Conservation (phyloP, 2,888 invertebrate genomes). For the Andrena bucephala region DNA sequence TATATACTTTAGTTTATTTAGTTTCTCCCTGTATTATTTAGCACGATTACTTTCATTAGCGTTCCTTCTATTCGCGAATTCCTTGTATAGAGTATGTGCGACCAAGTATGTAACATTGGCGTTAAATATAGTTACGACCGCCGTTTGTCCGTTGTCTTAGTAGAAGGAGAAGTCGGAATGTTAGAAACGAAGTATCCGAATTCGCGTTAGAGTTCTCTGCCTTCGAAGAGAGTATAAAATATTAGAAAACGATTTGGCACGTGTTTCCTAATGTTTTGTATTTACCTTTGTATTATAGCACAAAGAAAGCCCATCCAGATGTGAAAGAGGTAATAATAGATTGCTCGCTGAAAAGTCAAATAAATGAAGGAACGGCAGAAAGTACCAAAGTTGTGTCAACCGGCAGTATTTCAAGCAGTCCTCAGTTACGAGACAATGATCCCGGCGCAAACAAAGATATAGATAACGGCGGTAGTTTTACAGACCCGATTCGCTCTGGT, state of each 20-base stretch:
- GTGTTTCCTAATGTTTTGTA: constrained; percentile 2
- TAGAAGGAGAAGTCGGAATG: not conserved
- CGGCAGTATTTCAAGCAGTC: constrained; percentile 9
- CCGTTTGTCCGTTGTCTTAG: not conserved
- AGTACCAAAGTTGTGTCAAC: constrained; percentile 18
- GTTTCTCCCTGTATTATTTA: constrained; percentile 21
- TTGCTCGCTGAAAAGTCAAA: not conserved
- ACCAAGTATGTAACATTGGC: not conserved
- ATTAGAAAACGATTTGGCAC: not conserved
- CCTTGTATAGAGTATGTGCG: not conserved
- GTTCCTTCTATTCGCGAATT: not conserved
- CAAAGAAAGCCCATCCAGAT: constrained; percentile 24
- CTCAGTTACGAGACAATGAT: constrained; percentile 23
- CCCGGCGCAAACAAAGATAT: not conserved
- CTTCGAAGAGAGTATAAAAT: constrained; percentile 1
- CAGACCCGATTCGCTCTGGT: constrained; percentile 6
- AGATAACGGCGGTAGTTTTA: constrained; percentile 22
- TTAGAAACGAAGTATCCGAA: not conserved
- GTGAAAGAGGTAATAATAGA: constrained; percentile 10
- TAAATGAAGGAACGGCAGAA: constrained; percentile 37
- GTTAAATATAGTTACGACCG: not conserved
- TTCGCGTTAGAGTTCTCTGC: not conserved
- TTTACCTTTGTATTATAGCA: constrained; percentile 48
- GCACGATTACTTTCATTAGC: not conserved
- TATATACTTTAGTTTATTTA: constrained; percentile 42